phyloP scores from a whole-genome alignment of 2,888 invertebrate genomes.

The Polia nebulosa region DNA sequence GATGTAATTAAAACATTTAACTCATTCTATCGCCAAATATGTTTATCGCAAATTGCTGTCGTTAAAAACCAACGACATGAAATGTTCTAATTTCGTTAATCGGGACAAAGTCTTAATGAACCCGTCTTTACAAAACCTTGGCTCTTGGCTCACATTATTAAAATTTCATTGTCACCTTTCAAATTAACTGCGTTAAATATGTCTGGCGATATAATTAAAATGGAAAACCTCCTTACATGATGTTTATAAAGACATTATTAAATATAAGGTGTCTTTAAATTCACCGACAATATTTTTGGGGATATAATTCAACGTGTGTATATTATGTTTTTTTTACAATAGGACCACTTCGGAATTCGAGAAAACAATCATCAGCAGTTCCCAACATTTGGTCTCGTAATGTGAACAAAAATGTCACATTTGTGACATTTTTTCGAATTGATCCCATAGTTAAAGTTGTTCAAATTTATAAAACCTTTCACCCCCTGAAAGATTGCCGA shows the following conservation, averaged over 20 bases:
- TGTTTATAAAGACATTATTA: slow-evolving; percentile 13
- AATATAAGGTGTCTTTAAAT: neutral
- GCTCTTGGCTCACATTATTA: slow-evolving; percentile 54
- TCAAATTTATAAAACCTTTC: no score
- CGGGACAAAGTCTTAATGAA: slow-evolving; percentile 48
- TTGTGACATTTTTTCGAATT: no score
- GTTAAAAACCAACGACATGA: slow-evolving; percentile 18
- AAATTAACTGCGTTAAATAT: slow-evolving; percentile 57
- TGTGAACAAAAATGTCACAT: no score
- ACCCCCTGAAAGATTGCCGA: neutral
- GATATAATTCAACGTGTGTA: no score
- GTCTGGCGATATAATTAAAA: slow-evolving; percentile 39
- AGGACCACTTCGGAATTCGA: no score
- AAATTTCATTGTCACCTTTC: slow-evolving; percentile 51
- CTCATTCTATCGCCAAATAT: neutral
- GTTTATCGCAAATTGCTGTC: slow-evolving; percentile 29
- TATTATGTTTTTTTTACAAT: no score
- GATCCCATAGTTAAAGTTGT: no score
- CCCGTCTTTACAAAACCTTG: slow-evolving; percentile 44
- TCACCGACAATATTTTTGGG: neutral
- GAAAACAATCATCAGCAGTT: no score
- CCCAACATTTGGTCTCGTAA: no score
- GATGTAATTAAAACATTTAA: slow-evolving; percentile 23
- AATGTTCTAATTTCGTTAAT: slow-evolving; percentile 16
- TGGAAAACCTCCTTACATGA: slow-evolving; percentile 31